Evolutionary conservation across 1,140 invertebrate species (phyloP), one percentile per base, ranked within the genome.

Genomic region (Hycleus cichorii): DNA sequence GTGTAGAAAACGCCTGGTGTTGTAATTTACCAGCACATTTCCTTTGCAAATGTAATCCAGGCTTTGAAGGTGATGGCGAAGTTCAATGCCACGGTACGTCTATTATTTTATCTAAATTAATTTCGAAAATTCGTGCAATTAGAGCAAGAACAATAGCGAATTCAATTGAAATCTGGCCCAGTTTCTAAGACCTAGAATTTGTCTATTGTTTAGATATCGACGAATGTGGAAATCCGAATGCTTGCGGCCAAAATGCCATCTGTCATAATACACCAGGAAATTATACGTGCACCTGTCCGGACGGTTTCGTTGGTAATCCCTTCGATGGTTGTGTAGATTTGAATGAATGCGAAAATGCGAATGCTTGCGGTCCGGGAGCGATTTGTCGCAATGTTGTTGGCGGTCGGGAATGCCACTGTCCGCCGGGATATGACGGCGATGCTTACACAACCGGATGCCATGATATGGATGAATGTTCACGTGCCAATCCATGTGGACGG

Each of bases 21-120:
- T 95, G 93, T 69, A 96, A 97, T 79, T 76, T 96, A 63, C 93
- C 93, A 27, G 88, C 92, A 55, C 90, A 94, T 78, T 96, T 92
- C 75, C 83, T 93, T 50, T 97, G 93, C 78, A 94, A 94, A 79
- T 97, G 93, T 77, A 87, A 89, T 66, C 82, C 90, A 38, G 93
- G 93, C 47, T 96, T 87, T 67, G 85, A 89, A 75, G 92, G 91
- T 44, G 89, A 94, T 68, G 91, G 91, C 32, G 90, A 93, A 77
- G 84, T 83, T 49, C 81, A 84, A 70, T 95, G 91, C 76, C 72
- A 78, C 76, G 86, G 86, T 88, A 78, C 76, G 73, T 67, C 47
- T 44, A 50, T 46, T 39, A 43, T 6, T 52, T 52, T 7, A 12
- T 18, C 18, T 18, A 18, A 18, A 18, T 18, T 10, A 47, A 47